These are phyloP conservation scores for Bubalus kerabau DNA, from an alignment of 2,113 vertebrate genomes.

Conservation along the genomic window DNA sequence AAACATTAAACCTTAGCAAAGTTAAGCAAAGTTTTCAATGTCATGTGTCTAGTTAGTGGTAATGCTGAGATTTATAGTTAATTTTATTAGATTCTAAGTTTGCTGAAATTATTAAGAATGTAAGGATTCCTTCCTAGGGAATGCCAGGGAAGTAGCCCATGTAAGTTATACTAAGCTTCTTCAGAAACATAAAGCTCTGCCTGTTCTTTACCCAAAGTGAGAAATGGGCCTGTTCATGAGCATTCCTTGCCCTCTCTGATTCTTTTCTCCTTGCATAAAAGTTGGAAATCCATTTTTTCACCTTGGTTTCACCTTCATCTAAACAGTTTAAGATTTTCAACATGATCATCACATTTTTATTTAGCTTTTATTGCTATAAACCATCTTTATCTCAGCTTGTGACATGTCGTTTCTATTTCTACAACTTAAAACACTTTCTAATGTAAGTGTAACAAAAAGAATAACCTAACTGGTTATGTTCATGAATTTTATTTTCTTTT, in stretches of 20 bases:
- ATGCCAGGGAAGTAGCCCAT: not conserved
- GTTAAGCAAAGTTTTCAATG: not conserved
- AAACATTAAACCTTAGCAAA: not conserved
- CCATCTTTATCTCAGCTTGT: not conserved
- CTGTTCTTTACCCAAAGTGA: not conserved
- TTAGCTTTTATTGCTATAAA: not conserved
- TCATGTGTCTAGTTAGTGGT: not conserved
- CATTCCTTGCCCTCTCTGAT: not conserved
- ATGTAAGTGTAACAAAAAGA: not conserved
- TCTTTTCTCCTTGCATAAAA: not conserved
- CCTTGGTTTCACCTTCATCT: not conserved
- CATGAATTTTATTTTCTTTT: not conserved
- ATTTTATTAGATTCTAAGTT: not conserved
- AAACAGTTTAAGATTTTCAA: not conserved
- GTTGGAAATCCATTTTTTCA: not conserved
- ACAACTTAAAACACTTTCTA: not conserved
- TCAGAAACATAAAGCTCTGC: not conserved
- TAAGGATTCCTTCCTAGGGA: not conserved
- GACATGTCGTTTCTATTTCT: not conserved
- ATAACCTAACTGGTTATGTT: not conserved
- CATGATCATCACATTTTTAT: not conserved
- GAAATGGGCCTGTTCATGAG: not conserved
- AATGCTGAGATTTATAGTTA: not conserved
- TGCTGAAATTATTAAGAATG: not conserved
- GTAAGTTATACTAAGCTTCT: not conserved